Conservation (phyloP, 2,888 invertebrate species). For the Athetis lepigone region DNA sequence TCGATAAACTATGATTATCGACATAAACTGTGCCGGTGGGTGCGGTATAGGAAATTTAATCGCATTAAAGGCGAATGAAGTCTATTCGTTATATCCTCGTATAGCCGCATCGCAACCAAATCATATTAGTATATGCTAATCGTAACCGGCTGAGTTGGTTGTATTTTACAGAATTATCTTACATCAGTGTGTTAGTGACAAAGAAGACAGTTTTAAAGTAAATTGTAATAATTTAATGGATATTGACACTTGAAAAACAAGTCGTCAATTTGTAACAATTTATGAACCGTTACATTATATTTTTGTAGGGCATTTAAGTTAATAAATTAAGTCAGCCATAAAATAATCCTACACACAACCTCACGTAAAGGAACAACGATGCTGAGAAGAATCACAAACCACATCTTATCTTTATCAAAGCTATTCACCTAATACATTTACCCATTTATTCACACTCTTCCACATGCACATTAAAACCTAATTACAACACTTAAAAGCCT, state of each 20-base stretch:
- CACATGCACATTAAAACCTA: constrained; percentile 12
- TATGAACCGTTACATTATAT: no score
- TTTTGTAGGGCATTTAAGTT: no score
- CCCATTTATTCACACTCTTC: constrained; percentile 26
- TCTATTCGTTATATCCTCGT: constrained; percentile 54
- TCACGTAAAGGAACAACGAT: background rate
- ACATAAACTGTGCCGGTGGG: constrained; percentile 47
- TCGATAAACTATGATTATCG: constrained; percentile 63
- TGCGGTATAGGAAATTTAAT: constrained; percentile 57
- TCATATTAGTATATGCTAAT: constrained; percentile 69
- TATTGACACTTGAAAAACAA: no score
- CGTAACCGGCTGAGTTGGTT: constrained; percentile 45
- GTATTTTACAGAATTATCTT: constrained; percentile 47
- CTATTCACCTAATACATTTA: constrained; percentile 15
- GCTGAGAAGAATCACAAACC: background rate
- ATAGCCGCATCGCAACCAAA: constrained; percentile 56
- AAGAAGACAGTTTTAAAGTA: constrained; percentile 6
- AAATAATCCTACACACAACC: background rate
- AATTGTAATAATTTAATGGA: background rate
- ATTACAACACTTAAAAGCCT: constrained; percentile 40
- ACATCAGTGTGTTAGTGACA: constrained; percentile 23
- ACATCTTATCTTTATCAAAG: constrained; percentile 19
- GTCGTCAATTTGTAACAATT: no score
- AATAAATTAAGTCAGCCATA: background rate
- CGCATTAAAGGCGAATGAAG: constrained; percentile 62